Evolutionary conservation across 2,888 invertebrate genomes (phyloP).

Genomic region (Cantharis rufa): DNA sequence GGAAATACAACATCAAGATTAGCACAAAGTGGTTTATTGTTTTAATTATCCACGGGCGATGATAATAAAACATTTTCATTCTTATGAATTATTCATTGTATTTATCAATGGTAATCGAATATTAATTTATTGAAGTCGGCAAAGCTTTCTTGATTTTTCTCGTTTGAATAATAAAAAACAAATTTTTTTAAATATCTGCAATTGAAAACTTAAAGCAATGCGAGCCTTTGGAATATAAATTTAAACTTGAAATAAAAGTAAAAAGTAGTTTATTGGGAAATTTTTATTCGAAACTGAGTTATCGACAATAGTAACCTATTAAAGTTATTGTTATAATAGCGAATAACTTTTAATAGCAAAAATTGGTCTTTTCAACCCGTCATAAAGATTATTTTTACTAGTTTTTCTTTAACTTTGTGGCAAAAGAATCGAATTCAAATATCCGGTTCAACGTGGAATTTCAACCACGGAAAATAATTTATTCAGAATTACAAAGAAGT

Average conservation of each 20-base stretch:
- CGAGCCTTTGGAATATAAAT: background rate
- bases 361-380: background rate
- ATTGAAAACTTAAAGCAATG: background rate
- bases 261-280: background rate
- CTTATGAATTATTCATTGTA: background rate
- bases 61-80: background rate
- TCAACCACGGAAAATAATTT: background rate
- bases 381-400: too few relatives aligned
- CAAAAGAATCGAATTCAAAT: background rate
- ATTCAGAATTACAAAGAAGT: background rate
- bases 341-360: background rate
- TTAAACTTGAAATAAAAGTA: background rate
- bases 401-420: too few relatives aligned
- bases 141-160: background rate
- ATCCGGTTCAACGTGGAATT: background rate
- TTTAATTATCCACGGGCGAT: background rate
- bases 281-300: background rate
- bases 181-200: background rate
- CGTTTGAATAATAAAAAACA: background rate
- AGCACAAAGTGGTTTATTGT: background rate
- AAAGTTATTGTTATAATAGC: too few relatives aligned
- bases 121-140: background rate
- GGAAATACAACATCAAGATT: background rate
- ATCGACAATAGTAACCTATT: too few relatives aligned
- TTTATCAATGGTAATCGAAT: background rate